Evolutionary conservation across 2,888 invertebrate genomes (phyloP).

Genomic region (Drosophila monieri): DNA sequence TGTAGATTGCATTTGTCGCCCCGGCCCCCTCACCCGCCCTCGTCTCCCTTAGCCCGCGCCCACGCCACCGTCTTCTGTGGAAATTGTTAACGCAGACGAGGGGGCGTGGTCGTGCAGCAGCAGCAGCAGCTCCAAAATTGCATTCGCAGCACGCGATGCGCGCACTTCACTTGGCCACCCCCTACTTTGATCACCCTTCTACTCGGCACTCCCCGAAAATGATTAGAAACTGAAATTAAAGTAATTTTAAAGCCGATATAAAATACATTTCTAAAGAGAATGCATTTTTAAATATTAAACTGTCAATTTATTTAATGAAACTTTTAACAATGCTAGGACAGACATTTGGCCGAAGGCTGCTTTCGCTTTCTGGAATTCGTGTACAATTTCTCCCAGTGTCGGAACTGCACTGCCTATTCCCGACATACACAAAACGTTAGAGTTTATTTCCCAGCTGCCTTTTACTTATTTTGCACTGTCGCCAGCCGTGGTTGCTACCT

Average conservation of each 20-base stretch:
- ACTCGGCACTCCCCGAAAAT: neutral
- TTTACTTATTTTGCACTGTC: slow-evolving; percentile 57
- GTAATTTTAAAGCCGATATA: neutral
- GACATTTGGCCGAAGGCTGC: neutral
- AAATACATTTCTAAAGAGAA: neutral
- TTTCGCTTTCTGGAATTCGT: neutral
- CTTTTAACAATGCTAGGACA: too few species aligned
- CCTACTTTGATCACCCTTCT: slow-evolving; percentile 8
- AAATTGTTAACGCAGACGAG: slow-evolving; percentile 49
- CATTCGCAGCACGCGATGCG: slow-evolving; percentile 78
- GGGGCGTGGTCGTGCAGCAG: slow-evolving; percentile 45
- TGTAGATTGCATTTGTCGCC: slow-evolving; percentile 79
- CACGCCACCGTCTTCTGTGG: slow-evolving; percentile 4
- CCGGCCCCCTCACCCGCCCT: slow-evolving; percentile 41
- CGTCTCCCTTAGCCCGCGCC: neutral
- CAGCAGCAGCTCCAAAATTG: slow-evolving; percentile 62
- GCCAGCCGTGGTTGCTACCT: slow-evolving; percentile 62
- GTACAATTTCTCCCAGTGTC: neutral
- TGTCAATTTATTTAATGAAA: too few species aligned
- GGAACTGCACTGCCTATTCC: slow-evolving; percentile 19
- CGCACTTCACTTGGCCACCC: slow-evolving; percentile 63
- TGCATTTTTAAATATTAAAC: neutral
- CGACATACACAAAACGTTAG: slow-evolving; percentile 65
- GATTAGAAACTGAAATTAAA: neutral
- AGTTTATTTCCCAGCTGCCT: slow-evolving; percentile 74